phyloP scores from a whole-genome alignment of 2,797 vertebrate genomes.

The Hapalemur alaotrensis region DNA sequence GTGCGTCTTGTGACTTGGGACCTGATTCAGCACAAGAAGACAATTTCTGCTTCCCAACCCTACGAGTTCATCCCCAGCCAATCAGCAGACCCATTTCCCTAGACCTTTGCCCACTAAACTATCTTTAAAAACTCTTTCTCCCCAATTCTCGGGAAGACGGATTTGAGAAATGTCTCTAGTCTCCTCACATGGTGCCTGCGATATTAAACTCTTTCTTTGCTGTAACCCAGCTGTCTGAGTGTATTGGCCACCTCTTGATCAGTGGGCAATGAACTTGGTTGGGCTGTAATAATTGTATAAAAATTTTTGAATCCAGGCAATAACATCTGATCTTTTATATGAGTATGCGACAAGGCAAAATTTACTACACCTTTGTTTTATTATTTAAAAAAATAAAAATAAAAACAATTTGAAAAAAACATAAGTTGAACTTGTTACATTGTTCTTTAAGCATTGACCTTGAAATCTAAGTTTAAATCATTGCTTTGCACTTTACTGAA shows the following conservation, averaged over 20 bases:
- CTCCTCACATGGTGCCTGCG: fast-evolving
- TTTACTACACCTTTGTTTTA: background rate
- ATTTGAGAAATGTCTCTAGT: background rate
- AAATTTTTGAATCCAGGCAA: background rate
- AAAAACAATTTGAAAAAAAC: background rate
- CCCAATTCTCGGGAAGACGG: background rate
- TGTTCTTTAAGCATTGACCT: background rate
- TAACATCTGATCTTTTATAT: background rate
- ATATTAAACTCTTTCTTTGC: background rate
- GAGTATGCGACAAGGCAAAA: background rate
- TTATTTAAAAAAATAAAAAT: slow-evolving; percentile 37
- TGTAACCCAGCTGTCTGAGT: background rate
- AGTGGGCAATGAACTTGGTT: background rate
- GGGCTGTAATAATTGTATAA: background rate
- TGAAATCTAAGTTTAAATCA: background rate
- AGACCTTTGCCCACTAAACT: background rate
- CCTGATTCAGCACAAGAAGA: background rate
- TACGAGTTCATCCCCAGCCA: background rate
- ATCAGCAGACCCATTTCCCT: background rate
- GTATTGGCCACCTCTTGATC: background rate
- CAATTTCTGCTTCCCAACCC: background rate
- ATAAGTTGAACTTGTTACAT: background rate
- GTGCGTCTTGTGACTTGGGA: background rate
- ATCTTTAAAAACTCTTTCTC: background rate
- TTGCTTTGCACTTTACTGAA: background rate